Conservation (phyloP, 2,888 invertebrate genomes). For the Cyaniris semiargus region DNA sequence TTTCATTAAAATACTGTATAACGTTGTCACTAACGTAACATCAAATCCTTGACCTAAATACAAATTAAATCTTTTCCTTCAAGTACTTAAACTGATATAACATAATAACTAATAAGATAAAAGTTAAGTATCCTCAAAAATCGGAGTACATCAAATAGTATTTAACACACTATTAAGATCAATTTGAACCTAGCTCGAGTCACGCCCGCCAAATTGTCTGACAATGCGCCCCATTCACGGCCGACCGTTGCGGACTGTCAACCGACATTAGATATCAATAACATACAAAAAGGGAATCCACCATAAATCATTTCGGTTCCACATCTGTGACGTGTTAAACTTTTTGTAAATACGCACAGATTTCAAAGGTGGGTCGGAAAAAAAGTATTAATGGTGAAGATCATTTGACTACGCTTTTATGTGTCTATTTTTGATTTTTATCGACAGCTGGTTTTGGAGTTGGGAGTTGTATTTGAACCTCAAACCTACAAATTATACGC, state of each 20-base stretch:
- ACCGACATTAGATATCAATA: slow-evolving; percentile 57
- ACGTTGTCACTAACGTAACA: neutral
- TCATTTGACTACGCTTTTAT: slow-evolving; percentile 9
- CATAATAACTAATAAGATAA: neutral
- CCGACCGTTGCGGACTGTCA: slow-evolving; percentile 41
- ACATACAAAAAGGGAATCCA: slow-evolving; percentile 43
- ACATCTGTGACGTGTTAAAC: slow-evolving; percentile 35
- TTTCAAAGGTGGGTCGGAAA: slow-evolving; percentile 9
- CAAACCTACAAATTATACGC: neutral
- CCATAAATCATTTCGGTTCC: slow-evolving; percentile 46
- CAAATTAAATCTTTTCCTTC: neutral
- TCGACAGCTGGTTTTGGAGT: slow-evolving; percentile 18
- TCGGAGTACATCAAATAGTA: slow-evolving; percentile 8
- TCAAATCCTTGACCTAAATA: neutral
- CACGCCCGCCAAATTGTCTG: slow-evolving; percentile 56
- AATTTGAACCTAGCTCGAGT: slow-evolving; percentile 38
- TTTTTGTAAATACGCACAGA: slow-evolving; percentile 29
- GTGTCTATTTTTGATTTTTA: slow-evolving; percentile 6
- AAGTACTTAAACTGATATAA: neutral
- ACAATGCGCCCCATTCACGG: slow-evolving; percentile 53
- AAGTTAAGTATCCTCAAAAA: neutral
- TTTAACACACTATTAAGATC: slow-evolving; percentile 27
- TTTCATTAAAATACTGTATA: too few relatives aligned
- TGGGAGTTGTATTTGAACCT: neutral
- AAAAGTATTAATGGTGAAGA: slow-evolving; percentile 19